These are phyloP conservation scores for Sebastes oblongus DNA, from an alignment of 2,797 vertebrate genomes.

Conservation along the genomic window DNA sequence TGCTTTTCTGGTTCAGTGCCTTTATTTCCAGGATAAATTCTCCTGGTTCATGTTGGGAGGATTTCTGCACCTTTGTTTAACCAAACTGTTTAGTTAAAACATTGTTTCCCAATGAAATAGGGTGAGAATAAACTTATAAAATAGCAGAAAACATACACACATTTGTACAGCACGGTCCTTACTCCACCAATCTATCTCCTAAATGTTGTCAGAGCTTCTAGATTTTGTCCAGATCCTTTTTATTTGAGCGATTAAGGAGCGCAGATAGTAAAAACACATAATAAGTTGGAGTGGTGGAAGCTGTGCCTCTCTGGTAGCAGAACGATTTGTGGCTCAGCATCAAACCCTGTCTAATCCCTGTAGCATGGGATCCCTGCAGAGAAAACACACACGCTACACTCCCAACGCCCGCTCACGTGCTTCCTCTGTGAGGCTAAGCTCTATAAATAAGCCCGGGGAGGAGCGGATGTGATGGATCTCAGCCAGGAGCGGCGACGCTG, in stretches of 20 bases:
- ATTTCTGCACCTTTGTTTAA: neutral
- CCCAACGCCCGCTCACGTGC: constrained; percentile 37
- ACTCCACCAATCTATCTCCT: neutral
- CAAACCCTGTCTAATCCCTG: constrained; percentile 51
- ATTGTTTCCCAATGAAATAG: neutral
- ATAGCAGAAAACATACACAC: neutral
- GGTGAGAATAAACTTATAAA: neutral
- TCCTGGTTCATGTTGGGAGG: neutral
- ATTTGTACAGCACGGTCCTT: neutral
- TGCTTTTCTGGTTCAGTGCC: neutral
- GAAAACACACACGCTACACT: constrained; percentile 35
- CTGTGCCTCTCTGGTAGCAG: neutral
- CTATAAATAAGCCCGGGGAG: constrained; percentile 66
- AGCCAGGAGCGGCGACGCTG: constrained; percentile 38
- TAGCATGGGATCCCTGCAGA: constrained; percentile 48
- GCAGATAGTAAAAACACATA: neutral
- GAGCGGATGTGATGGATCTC: constrained; percentile 47
- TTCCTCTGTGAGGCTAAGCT: constrained; percentile 27
- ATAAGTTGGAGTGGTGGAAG: neutral
- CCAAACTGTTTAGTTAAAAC: neutral
- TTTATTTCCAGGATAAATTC: neutral
- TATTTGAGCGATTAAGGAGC: neutral
- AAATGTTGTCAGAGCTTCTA: neutral
- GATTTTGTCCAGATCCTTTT: neutral
- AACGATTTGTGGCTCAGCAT: constrained; percentile 49